Evolutionary conservation across 92 coral and sea anemone genomes (phyloP).

Genomic region (Zoanthus sociatus): DNA sequence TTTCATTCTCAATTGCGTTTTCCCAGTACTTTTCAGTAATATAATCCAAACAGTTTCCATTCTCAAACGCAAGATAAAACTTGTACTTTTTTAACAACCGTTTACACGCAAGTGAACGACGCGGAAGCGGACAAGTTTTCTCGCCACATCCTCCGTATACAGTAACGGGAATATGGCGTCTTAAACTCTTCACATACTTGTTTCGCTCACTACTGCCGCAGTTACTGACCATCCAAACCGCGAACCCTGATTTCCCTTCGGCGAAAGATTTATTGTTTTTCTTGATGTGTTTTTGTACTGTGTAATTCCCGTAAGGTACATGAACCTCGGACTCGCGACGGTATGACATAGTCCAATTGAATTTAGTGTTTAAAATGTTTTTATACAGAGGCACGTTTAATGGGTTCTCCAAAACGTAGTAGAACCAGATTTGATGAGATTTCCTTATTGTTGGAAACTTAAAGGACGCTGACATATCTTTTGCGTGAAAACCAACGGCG

Average conservation of each 20-base stretch:
- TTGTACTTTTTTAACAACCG: constrained; percentile 1
- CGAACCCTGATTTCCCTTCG: too few species aligned
- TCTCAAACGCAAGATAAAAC: too few species aligned
- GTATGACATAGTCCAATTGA: constrained; percentile 87
- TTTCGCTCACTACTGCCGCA: constrained; percentile 67
- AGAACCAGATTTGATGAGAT: too few species aligned
- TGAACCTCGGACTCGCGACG: constrained; percentile 31
- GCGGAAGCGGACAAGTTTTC: constrained; percentile 59
- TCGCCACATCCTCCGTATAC: constrained; percentile 24
- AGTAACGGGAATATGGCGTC: constrained; percentile 29
- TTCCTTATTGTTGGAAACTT: constrained; percentile 40
- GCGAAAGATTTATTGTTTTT: constrained; percentile 13
- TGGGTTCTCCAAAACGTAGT: constrained; percentile 54
- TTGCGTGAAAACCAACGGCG: constrained; percentile 50
- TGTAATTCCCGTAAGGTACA: constrained; percentile 75
- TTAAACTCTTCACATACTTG: constrained; percentile 4
- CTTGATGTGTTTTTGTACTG: neutral
- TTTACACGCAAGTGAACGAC: constrained; percentile 57
- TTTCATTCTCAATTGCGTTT: too few species aligned
- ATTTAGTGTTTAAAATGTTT: constrained; percentile 43
- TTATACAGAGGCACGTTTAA: constrained; percentile 38
- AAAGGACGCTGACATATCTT: neutral
- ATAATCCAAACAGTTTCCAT: too few species aligned
- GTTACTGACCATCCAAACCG: constrained; percentile 62
- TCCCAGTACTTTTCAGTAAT: too few species aligned